Conservation (phyloP, 53 echinoderm and acorn worm species). For the Holothuria leucospilota region DNA sequence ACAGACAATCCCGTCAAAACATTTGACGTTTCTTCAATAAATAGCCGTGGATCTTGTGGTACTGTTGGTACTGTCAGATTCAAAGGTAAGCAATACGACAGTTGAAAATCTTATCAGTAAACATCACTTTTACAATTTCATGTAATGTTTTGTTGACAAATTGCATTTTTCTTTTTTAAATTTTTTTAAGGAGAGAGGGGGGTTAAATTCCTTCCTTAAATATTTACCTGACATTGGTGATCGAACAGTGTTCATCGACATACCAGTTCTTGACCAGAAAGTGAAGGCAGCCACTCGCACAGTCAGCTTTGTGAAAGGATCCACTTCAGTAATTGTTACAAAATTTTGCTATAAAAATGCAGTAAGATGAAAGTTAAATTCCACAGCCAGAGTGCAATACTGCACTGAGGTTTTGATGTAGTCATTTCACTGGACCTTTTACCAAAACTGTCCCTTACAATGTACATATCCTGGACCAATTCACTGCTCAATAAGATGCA, state of each 20-base stretch:
- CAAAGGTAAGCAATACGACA: neutral
- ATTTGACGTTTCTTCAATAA: slow-evolving; percentile 64
- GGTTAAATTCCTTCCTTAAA: neutral
- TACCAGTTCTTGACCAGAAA: slow-evolving; percentile 68
- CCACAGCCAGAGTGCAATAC: no score
- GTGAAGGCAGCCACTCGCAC: slow-evolving; percentile 79
- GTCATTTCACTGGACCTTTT: no score
- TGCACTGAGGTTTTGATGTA: no score
- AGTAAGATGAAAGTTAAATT: neutral
- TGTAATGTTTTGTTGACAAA: no score
- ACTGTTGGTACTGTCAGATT: slow-evolving; percentile 72
- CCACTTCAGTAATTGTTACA: slow-evolving; percentile 57
- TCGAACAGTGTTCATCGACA: slow-evolving; percentile 14
- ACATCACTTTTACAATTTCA: no score
- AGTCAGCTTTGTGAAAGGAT: slow-evolving; percentile 69
- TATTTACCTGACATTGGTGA: slow-evolving; percentile 84
- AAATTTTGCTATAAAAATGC: slow-evolving; percentile 53
- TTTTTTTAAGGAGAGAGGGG: no score
- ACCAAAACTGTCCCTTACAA: no score
- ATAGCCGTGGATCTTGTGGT: slow-evolving; percentile 76
- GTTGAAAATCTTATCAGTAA: neutral
- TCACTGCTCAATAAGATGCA: no score
- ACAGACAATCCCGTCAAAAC: slow-evolving; percentile 59
- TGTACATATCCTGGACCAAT: no score
- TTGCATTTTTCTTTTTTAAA: no score